These are phyloP conservation scores for Heliconius hewitsoni DNA, from an alignment of 1,140 invertebrate genomes.

Conservation along the genomic window DNA sequence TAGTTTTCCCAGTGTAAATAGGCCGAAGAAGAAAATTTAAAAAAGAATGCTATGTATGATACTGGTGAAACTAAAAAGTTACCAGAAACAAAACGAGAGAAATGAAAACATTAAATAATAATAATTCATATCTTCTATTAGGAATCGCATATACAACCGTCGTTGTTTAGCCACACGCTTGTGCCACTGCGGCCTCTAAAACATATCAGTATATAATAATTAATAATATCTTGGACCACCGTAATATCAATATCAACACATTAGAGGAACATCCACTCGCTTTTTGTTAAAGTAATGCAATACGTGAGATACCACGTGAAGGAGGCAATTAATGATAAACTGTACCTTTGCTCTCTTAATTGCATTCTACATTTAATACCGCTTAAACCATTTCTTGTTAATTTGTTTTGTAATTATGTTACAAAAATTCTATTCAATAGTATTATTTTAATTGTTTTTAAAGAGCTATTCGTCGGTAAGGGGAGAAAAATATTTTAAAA, in stretches of 20 bases:
- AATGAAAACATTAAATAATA: too few relatives aligned
- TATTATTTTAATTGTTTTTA: not conserved
- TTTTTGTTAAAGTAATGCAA: slow-evolving; percentile 28
- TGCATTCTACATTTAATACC: slow-evolving; percentile 28
- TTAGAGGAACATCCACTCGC: not conserved
- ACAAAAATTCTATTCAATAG: not conserved
- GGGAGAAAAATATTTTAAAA: too few relatives aligned
- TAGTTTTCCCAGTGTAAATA: too few relatives aligned
- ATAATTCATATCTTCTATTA: too few relatives aligned
- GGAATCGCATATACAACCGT: too few relatives aligned
- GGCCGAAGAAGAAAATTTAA: too few relatives aligned
- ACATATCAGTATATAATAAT: not conserved
- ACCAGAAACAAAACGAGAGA: too few relatives aligned
- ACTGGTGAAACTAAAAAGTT: too few relatives aligned
- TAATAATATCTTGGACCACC: not conserved
- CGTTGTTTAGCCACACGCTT: too few relatives aligned
- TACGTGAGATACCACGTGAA: slow-evolving; percentile 23
- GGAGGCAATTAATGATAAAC: slow-evolving; percentile 30
- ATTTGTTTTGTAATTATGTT: slow-evolving; percentile 13
- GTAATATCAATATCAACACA: slow-evolving; percentile 11
- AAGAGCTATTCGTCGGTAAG: too few relatives aligned
- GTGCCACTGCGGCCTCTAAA: not conserved
- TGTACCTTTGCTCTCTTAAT: slow-evolving; percentile 30
- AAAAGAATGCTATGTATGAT: too few relatives aligned
- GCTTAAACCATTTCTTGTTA: slow-evolving; percentile 16